A percentile compares a stretch with the other conserved stretches of the same genome.
Evolutionary conservation across 2,797 vertebrate species (phyloP).

Genomic region (Spinibarbus caldwelli): DNA sequence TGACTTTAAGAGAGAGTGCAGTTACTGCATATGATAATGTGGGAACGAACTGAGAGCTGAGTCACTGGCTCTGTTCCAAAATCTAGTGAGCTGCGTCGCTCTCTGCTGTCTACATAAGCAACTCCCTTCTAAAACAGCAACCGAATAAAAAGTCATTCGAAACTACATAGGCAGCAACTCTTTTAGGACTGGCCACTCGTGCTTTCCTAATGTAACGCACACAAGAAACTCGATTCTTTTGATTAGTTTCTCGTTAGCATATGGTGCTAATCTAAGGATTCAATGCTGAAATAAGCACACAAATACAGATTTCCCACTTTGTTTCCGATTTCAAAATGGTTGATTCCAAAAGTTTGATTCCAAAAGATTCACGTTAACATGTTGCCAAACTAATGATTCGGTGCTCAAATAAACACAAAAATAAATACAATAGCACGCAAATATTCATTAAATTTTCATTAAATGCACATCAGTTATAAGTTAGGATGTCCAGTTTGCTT

Average conservation of each 20-base stretch:
- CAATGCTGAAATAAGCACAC: not conserved
- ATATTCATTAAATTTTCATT: not conserved
- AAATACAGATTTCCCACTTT: not conserved
- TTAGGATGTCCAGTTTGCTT: not conserved
- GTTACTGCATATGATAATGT: constrained; percentile 51
- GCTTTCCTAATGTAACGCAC: not conserved
- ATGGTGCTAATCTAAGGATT: not conserved
- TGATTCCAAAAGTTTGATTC: not conserved
- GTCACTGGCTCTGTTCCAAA: constrained; percentile 17
- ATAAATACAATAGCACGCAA: no score
- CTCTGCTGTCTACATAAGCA: not conserved
- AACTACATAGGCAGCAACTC: not conserved
- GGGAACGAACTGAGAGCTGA: constrained; percentile 35
- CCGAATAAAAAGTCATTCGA: not conserved
- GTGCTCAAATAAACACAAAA: not conserved
- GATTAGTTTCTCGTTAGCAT: not conserved
- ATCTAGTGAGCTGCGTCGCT: not conserved
- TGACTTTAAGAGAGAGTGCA: constrained; percentile 28
- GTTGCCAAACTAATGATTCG: not conserved
- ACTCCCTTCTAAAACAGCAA: not conserved
- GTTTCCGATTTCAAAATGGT: not conserved
- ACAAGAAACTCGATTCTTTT: not conserved
- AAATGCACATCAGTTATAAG: not conserved
- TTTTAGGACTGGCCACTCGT: not conserved
- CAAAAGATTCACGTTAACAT: not conserved